Percentiles rank a stretch among this genome's conserved stretches.
Evolutionary conservation across 2,888 invertebrate genomes (phyloP).

Genomic region (Cheilosia variabilis): DNA sequence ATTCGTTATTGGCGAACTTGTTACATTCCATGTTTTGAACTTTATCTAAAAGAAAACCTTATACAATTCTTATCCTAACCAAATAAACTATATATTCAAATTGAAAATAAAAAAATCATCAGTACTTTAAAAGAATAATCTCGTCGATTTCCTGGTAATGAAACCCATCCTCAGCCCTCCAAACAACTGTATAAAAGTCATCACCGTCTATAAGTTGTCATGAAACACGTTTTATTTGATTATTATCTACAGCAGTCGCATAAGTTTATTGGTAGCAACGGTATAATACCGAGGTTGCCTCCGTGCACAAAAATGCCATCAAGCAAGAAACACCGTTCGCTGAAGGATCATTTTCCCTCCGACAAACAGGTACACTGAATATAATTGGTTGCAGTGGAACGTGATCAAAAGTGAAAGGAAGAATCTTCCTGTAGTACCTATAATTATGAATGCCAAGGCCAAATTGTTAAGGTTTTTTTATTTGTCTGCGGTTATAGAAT

Average conservation of each 20-base stretch:
- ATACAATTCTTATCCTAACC: too few species aligned
- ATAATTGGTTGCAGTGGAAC: constrained; percentile 9
- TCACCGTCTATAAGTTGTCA: background rate
- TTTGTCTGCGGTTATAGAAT: constrained; percentile 8
- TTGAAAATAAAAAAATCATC: too few species aligned
- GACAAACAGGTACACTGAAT: constrained; percentile 30
- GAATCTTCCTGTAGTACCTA: constrained; percentile 5
- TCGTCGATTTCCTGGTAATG: too few species aligned
- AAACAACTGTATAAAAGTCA: background rate
- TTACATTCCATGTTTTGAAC: too few species aligned
- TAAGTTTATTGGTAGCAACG: constrained; percentile 14
- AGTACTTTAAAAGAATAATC: too few species aligned
- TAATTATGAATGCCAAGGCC: constrained; percentile 54
- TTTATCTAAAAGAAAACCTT: too few species aligned
- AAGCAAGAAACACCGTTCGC: constrained; percentile 39
- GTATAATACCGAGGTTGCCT: constrained; percentile 27
- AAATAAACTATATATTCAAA: too few species aligned
- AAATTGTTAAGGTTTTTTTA: constrained; percentile 35
- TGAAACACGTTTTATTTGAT: background rate
- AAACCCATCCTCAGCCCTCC: background rate
- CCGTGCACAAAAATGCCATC: constrained; percentile 18
- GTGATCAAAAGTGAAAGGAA: constrained; percentile 66
- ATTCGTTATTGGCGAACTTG: too few species aligned
- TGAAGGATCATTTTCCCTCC: constrained; percentile 6
- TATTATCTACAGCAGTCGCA: background rate